Evolutionary conservation across 53 echinoderm and acorn worm species (phyloP).

Genomic region (Paracentrotus lividus): DNA sequence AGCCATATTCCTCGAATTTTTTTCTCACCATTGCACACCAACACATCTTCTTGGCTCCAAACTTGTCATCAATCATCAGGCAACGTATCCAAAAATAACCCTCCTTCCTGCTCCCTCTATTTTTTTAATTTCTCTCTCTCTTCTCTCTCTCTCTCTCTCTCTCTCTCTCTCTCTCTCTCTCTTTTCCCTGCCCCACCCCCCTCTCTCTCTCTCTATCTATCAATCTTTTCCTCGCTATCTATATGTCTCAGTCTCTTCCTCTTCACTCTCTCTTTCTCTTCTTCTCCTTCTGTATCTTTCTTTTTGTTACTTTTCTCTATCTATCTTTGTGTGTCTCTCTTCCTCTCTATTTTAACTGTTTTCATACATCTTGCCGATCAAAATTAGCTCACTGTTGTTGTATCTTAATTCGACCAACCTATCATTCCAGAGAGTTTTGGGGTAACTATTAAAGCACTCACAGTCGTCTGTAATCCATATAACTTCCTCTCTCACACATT

Average conservation of each 20-base stretch:
- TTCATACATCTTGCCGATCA: too few species aligned
- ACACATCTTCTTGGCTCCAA: neutral
- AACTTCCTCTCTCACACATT: too few species aligned
- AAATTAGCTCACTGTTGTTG: neutral
- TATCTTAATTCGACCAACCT: too few species aligned
- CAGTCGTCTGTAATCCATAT: too few species aligned
- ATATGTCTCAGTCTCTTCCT: neutral
- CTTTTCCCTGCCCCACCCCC: neutral
- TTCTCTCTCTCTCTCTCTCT: neutral
- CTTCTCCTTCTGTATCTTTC: neutral
- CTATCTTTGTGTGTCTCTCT: neutral
- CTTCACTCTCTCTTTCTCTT: neutral
- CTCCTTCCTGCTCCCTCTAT: neutral
- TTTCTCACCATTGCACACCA: neutral
- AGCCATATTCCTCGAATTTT: neutral
- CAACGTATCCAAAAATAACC: neutral
- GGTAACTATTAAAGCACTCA: too few species aligned
- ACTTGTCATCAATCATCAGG: neutral
- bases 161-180: neutral
- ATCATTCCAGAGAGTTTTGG: too few species aligned
- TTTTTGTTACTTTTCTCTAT: neutral
- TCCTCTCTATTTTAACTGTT: neutral
- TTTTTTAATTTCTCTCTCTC: conserved; percentile 6
- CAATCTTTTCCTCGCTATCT: neutral
- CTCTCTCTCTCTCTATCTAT: conserved; percentile 1